Base-by-base conservation (phyloP, 1,140 invertebrate genomes). In the Lithobius niger region DNA sequence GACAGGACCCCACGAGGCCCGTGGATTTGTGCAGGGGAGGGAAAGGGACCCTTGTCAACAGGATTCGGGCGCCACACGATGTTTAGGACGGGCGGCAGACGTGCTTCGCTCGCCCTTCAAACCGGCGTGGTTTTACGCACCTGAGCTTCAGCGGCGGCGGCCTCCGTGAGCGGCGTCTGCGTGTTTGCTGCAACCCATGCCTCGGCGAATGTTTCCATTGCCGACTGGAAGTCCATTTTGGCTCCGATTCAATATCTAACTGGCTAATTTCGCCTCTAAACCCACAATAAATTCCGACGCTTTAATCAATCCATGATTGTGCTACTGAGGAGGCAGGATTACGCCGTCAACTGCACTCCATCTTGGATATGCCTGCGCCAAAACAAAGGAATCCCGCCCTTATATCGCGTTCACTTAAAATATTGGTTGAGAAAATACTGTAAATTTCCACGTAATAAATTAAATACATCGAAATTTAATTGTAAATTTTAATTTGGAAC, bases 191-290 rank as follows among this genome's bases (percentile, higher is more conserved):
- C 89, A 63, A 91, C 87, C 91, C 91, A 95, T 60, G 90, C 89
- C 76, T 94, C 91, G 51, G 89, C 88, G 71, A 95, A 94, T 60
- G 89, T 93, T 76, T 95, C 89, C 88, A 94, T 92, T 60, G 89
- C 89, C 78, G 88, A 90, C 77, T 92, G 88, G 80, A 92, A 91
- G 83, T 93, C 89, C 88, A 94, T 94, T 58, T 31, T 54, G 25
- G 21, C 50, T 50, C 48, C 48, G 48, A 50, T 50, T 50, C 48
- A 50, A 50, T 50, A 50, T 50, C 48, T 50, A 50, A 50, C 48
- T 50, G 48, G 48, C 48, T 50, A 50, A 50, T 50, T 50, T 50
- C 48, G 48, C 48, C 25, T 50, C 48, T 50, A 50, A 50, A 50
- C 25, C 48, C 48, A 50, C 48, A 50, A 50, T 50, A 50, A 50